Percentiles rank a stretch among this genome's conserved stretches.
phyloP scores from a whole-genome alignment of 2,888 invertebrate species.

The Ormyrus nitidulus region DNA sequence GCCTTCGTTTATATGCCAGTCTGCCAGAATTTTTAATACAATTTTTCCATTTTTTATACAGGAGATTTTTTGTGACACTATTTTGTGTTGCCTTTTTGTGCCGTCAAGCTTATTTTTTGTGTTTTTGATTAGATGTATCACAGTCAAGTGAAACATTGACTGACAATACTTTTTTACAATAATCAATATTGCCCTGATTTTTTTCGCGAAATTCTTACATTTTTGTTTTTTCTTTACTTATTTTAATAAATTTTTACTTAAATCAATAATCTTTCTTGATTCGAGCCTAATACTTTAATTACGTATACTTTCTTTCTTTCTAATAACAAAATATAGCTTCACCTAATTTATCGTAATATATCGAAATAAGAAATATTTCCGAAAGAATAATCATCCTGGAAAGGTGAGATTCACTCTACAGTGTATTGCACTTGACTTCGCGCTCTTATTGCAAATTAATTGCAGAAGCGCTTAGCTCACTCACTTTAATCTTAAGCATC shows the following conservation, averaged over 20 bases:
- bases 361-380: conserved; percentile 26
- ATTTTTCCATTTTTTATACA: conserved; percentile 43
- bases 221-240: not conserved
- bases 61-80: conserved; percentile 10
- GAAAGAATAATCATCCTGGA: conserved; percentile 60
- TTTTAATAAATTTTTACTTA: not conserved
- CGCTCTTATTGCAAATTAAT: conserved; percentile 62
- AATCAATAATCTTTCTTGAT: conserved; percentile 17
- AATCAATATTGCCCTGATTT: not conserved
- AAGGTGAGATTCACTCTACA: conserved; percentile 71
- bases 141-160: not conserved
- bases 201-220: conserved; percentile 1
- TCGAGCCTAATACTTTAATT: not conserved
- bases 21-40: conserved; percentile 47
- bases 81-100: conserved; percentile 20
- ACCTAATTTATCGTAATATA: not conserved
- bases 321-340: conserved; percentile 16
- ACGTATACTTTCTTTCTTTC: conserved; percentile 11
- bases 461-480: conserved; percentile 69
- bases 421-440: conserved; percentile 63
- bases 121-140: conserved; percentile 28
- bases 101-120: conserved; percentile 27
- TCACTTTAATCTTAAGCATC: conserved; percentile 54
- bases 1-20: conserved; percentile 53
- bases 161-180: conserved; percentile 1